A percentile compares a stretch with the other conserved stretches of the same genome.
These are phyloP conservation scores for Galaxea fascicularis DNA, from an alignment of 92 coral and sea anemone genomes.

Conservation along the genomic window DNA sequence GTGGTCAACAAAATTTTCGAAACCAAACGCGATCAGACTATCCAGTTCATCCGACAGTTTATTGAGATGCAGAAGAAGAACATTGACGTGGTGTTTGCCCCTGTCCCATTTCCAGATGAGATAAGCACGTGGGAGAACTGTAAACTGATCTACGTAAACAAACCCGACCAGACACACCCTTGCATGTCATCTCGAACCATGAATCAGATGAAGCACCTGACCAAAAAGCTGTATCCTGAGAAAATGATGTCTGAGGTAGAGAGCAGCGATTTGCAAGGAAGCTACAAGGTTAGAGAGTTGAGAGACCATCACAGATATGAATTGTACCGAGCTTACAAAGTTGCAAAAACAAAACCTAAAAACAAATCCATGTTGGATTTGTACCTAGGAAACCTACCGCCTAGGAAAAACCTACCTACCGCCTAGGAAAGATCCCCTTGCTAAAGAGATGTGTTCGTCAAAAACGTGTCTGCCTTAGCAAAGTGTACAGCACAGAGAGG, in stretches of 20 bases:
- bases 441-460: no score
- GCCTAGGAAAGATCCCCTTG: no score
- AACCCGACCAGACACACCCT: not conserved
- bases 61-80: slow-evolving; percentile 84
- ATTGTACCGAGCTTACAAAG: no score
- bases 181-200: slow-evolving; percentile 13
- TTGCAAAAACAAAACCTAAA: no score
- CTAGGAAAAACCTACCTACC: no score
- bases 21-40: slow-evolving; percentile 65
- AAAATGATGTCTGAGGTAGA: slow-evolving; percentile 15
- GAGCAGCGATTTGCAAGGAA: not conserved
- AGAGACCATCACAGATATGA: no score
- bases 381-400: no score
- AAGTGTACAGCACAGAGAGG: no score
- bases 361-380: no score
- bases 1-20: slow-evolving; percentile 69
- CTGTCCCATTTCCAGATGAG: slow-evolving; percentile 67
- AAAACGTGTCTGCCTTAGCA: no score
- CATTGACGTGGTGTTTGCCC: slow-evolving; percentile 54
- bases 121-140: not conserved
- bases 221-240: slow-evolving; percentile 41
- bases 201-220: slow-evolving; percentile 43
- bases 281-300: slow-evolving; percentile 43
- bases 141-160: not conserved
- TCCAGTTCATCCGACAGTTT: slow-evolving; percentile 68